These are phyloP conservation scores for Aramus guarauna DNA, from an alignment of 2,113 vertebrate genomes.

Conservation along the genomic window DNA sequence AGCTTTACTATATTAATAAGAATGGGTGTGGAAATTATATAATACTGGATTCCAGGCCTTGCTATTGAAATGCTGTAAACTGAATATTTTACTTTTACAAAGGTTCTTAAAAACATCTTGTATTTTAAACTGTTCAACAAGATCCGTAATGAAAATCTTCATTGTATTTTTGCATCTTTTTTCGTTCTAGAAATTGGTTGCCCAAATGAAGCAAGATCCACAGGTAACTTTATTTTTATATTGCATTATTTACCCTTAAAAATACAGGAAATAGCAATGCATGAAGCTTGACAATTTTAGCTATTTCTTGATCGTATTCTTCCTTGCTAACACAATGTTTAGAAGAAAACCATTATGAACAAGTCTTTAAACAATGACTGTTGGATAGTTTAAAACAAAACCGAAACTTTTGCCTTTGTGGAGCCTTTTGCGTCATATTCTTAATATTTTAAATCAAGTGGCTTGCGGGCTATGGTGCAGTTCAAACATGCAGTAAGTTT, in stretches of 20 bases:
- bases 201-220: constrained; percentile 99
- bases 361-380: background rate
- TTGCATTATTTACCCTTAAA: background rate
- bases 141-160: background rate
- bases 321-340: background rate
- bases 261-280: background rate
- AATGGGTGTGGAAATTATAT: background rate
- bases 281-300: background rate
- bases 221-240: constrained; percentile 81
- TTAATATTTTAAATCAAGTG: background rate
- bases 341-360: background rate
- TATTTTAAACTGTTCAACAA: background rate
- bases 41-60: background rate
- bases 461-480: background rate
- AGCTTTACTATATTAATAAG: background rate
- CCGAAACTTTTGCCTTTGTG: background rate
- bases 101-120: background rate
- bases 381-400: background rate
- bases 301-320: background rate
- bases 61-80: background rate
- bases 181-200: constrained; percentile 91
- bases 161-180: constrained; percentile 41
- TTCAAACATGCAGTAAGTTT: background rate
- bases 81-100: background rate
- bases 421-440: background rate